Percentiles rank a stretch among this genome's conserved stretches.
Evolutionary conservation across 2,113 vertebrate genomes (phyloP).

Genomic region (Nansenia antarctica): DNA sequence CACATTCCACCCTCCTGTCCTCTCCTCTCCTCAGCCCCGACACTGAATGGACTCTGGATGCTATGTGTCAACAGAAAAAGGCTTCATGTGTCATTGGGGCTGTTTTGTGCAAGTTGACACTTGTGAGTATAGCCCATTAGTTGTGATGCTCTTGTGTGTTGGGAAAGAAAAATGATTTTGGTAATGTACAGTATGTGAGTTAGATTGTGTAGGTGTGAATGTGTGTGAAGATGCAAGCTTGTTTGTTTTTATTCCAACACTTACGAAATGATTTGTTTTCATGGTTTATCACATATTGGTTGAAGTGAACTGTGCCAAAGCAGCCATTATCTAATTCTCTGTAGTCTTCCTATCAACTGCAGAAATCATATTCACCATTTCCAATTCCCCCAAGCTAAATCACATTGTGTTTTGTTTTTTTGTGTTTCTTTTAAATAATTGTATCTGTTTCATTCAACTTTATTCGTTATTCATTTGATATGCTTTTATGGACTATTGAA

Average conservation of each 20-base stretch:
- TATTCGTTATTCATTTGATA: background rate
- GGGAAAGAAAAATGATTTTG: background rate
- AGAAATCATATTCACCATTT: background rate
- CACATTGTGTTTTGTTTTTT: background rate
- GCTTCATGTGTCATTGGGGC: no score
- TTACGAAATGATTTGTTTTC: background rate
- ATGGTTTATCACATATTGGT: background rate
- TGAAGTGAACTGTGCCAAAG: constrained; percentile 3
- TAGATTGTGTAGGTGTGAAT: background rate
- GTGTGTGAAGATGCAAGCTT: background rate
- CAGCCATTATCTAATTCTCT: background rate
- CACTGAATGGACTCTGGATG: background rate
- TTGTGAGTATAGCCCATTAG: background rate
- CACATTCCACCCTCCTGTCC: background rate
- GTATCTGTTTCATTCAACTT: background rate
- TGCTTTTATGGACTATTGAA: background rate
- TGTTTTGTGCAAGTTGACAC: background rate
- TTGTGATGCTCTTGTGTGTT: background rate
- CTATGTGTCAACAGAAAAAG: background rate
- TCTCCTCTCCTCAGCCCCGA: background rate
- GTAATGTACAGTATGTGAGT: background rate
- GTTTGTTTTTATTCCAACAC: background rate
- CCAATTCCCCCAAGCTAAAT: background rate
- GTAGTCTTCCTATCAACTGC: background rate
- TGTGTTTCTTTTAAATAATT: background rate